These are phyloP conservation scores for Dendroctonus ponderosae DNA, from an alignment of 1,140 invertebrate species.

Conservation along the genomic window DNA sequence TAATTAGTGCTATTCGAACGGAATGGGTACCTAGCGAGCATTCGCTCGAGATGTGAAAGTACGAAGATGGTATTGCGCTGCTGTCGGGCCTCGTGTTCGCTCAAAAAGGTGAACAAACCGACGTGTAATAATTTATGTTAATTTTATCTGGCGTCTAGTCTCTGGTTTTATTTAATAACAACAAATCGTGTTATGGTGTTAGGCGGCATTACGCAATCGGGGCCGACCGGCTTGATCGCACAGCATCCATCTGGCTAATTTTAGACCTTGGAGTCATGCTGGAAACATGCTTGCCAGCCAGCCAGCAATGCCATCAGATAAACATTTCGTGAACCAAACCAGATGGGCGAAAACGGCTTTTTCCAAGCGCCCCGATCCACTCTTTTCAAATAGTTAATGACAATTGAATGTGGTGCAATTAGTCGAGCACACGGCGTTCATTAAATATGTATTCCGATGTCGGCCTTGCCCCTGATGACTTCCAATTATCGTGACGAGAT, in stretches of 20 bases:
- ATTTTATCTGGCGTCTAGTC: constrained; percentile 17
- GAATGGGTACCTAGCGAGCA: neutral
- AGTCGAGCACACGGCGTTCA: neutral
- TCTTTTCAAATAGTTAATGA: neutral
- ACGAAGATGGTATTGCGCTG: neutral
- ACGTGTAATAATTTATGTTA: constrained; percentile 14
- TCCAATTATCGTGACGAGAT: constrained; percentile 10
- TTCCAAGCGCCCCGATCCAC: too few species aligned
- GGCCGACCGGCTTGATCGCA: neutral
- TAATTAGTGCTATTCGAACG: neutral
- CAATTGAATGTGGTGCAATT: neutral
- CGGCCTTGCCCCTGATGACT: constrained; percentile 7
- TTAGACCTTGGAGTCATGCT: neutral
- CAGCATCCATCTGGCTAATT: neutral
- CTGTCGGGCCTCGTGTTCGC: constrained; percentile 7
- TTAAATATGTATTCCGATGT: neutral
- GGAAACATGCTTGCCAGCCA: neutral
- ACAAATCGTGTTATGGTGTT: neutral
- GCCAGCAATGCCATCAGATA: too few species aligned
- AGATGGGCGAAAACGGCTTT: too few species aligned
- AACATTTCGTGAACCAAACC: too few species aligned
- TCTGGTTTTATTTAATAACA: constrained; percentile 12
- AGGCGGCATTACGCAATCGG: constrained; percentile 7
- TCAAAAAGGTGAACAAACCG: constrained; percentile 16
- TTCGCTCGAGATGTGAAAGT: neutral